phyloP scores from a whole-genome alignment of 2,888 invertebrate species.

The Xestoiulus laeticollis region DNA sequence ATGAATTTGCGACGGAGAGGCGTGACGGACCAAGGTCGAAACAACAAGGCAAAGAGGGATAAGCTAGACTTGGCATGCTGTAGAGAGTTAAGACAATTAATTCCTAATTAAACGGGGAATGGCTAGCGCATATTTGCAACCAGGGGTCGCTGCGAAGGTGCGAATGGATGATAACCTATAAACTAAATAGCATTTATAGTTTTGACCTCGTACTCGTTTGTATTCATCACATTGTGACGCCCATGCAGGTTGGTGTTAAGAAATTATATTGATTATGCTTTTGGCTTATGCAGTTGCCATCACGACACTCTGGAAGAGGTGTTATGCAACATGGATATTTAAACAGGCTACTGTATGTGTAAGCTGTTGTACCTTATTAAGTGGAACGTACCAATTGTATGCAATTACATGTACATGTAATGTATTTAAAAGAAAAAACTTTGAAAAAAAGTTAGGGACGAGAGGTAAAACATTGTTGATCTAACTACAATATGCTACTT shows the following conservation, averaged over 20 bases:
- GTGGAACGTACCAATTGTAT: no score
- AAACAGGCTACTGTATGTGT: neutral
- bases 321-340: neutral
- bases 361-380: neutral
- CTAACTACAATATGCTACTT: no score
- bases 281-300: neutral
- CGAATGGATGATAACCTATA: slow-evolving; percentile 28
- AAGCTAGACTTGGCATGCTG: neutral
- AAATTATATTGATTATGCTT: neutral
- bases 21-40: slow-evolving; percentile 34
- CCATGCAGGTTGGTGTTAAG: neutral
- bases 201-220: slow-evolving; percentile 29
- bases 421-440: no score
- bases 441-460: no score
- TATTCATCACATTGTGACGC: slow-evolving; percentile 4
- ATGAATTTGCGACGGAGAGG: slow-evolving; percentile 14
- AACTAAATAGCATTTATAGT: neutral
- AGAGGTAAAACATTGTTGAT: no score
- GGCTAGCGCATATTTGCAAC: neutral
- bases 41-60: neutral
- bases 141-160: neutral
- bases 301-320: neutral
- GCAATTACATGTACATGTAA: no score
- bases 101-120: neutral
- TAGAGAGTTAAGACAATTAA: neutral